Evolutionary conservation across 2,797 vertebrate species (phyloP).

Genomic region (Lepus oiostolus): DNA sequence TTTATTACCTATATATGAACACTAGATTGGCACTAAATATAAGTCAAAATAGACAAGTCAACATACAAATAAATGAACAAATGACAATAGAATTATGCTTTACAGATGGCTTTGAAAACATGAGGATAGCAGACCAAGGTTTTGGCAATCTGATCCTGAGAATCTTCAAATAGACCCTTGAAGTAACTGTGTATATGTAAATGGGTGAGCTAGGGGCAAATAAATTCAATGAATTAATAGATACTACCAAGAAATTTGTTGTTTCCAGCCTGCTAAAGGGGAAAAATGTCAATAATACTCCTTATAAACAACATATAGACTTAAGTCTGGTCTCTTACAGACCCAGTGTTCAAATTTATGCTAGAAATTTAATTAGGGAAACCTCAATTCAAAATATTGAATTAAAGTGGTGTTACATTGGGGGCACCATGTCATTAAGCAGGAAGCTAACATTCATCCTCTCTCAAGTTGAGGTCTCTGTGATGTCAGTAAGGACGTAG

Average conservation of each 20-base stretch:
- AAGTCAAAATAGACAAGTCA: neutral
- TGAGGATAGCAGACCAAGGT: neutral
- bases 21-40: neutral
- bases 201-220: neutral
- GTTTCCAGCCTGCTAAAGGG: neutral
- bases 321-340: neutral
- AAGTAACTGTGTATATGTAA: neutral
- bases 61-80: neutral
- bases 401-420: neutral
- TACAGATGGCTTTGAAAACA: neutral
- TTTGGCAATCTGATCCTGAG: neutral
- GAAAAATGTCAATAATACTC: neutral
- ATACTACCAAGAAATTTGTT: neutral
- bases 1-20: neutral
- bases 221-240: neutral
- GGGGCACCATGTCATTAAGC: neutral
- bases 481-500: too few relatives aligned
- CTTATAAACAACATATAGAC: neutral
- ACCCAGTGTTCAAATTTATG: constrained; percentile 37
- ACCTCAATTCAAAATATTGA: constrained; percentile 11
- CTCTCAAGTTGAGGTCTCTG: neutral
- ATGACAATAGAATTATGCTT: neutral
- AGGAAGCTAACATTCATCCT: neutral
- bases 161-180: neutral
- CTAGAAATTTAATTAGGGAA: constrained; percentile 14